Base-by-base conservation (phyloP, 2,888 invertebrate genomes). In the Acronicta aceris region DNA sequence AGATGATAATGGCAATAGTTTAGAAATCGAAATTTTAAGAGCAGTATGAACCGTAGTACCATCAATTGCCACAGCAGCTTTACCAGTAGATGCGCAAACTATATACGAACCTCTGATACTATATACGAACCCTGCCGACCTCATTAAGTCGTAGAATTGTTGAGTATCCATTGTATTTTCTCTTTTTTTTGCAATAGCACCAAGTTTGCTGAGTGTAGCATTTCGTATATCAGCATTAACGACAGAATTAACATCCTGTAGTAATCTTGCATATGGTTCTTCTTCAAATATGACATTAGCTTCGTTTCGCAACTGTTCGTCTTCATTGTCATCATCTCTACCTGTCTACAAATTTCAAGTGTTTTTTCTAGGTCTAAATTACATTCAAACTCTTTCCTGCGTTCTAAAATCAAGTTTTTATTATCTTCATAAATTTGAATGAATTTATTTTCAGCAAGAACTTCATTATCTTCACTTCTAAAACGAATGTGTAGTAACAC, bases 1-100 rank as follows among this genome's bases (percentile, higher is more conserved):
- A 38, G 43, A n/a, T 74, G 63, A 1, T 43, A 15, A 15, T 8
- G 73, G 56, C 25, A 65, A 27, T 9, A 71, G 36, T 52, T 53
- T 71, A 49, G 69, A 73, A 17, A 69, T 30, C 41, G 73, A 67
- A 49, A 76, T 79, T 68, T 70, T 74, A 6, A 87, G 65, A 21
- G 85, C 85, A n/a, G 83, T 84, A 66, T 88, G 86, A 36, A 87
- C 81, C 8, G 86, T 88, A 9, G 85, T 82, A 8, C 88, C 86
- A 60, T 80, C 84, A 56, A 89, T 86, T 42, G 85, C 82, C 2
- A 84, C 81, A 40, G 88, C 87, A 58, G 86, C 87, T 74, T 88
- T 87, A 4, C 84, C 87, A 15, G 54, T 54, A 48, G 85, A 85
- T 15, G 86, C 88, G 71, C 87, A 88, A 5, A 6, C 6, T 5